A percentile compares a stretch with the other conserved stretches of the same genome.
phyloP scores from a whole-genome alignment of 2,888 invertebrate genomes.

The Tetrapedia diversipes region DNA sequence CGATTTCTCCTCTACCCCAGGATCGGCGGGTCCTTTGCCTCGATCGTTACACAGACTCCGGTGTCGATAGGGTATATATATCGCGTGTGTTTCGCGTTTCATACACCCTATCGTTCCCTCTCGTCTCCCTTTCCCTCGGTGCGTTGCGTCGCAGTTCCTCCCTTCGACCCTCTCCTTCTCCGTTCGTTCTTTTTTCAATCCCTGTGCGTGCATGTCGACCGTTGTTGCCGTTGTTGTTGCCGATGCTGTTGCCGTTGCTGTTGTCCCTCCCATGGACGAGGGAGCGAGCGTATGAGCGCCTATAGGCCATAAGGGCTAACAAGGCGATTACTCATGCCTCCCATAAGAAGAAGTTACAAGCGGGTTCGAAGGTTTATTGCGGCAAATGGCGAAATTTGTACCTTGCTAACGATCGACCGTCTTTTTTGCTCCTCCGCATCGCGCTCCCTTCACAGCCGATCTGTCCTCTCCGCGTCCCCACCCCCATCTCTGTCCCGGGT shows the following conservation, averaged over 20 bases:
- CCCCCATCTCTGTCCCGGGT: conserved; percentile 9
- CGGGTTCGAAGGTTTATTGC: conserved; percentile 81
- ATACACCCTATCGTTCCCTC: conserved; percentile 57
- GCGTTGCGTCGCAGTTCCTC: conserved; percentile 14
- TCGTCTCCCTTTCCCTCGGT: conserved; percentile 14
- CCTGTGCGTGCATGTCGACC: conserved; percentile 64
- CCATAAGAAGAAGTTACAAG: conserved; percentile 82
- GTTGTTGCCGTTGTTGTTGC: conserved; percentile 61
- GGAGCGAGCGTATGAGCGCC: conserved; percentile 74
- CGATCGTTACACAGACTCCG: conserved; percentile 60
- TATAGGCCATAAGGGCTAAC: conserved; percentile 82
- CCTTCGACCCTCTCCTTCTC: background rate
- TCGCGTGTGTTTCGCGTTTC: conserved; percentile 77
- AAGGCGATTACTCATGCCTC: conserved; percentile 82
- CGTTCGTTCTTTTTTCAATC: conserved; percentile 63
- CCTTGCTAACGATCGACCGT: conserved; percentile 80
- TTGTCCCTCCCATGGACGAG: conserved; percentile 65
- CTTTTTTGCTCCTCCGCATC: conserved; percentile 65
- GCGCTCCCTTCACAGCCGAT: conserved; percentile 4
- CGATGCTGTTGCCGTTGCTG: conserved; percentile 60
- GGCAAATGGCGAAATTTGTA: conserved; percentile 83
- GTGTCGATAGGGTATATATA: conserved; percentile 77
- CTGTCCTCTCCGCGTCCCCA: conserved; percentile 16
- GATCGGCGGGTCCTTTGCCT: conserved; percentile 59
- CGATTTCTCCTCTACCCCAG: conserved; percentile 63